phyloP scores from a whole-genome alignment of 2,888 invertebrate genomes.

The Phyllotreta striolata region DNA sequence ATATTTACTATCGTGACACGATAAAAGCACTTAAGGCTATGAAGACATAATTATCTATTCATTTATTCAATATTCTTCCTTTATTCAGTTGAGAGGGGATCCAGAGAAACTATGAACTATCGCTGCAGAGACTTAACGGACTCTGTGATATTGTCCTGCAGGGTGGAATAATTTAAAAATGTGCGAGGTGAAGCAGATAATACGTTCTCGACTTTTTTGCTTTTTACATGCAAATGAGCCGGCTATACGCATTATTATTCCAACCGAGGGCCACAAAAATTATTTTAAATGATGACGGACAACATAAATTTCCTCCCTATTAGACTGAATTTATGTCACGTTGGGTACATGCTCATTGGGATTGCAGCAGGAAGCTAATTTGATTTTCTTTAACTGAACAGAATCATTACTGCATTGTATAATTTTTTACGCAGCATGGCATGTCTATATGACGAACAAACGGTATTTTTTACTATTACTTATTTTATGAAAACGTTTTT shows the following conservation, averaged over 20 bases:
- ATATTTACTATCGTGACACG: no score
- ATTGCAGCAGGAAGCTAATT: slow-evolving; percentile 10
- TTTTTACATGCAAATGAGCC: slow-evolving; percentile 39
- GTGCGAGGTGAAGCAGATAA: slow-evolving; percentile 39
- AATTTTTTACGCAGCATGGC: not conserved
- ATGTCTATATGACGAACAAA: no score
- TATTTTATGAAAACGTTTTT: no score
- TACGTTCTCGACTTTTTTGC: slow-evolving; percentile 35
- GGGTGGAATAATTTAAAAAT: slow-evolving; percentile 38
- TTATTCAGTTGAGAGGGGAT: not conserved
- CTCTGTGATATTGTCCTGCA: slow-evolving; percentile 25
- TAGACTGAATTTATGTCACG: slow-evolving; percentile 34
- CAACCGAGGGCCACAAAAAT: slow-evolving; percentile 35
- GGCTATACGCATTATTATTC: slow-evolving; percentile 36
- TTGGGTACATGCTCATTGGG: slow-evolving; percentile 19
- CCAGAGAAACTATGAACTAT: slow-evolving; percentile 22
- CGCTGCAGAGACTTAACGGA: slow-evolving; percentile 21
- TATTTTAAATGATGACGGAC: slow-evolving; percentile 38
- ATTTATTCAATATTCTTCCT: slow-evolving; percentile 19
- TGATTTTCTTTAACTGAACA: slow-evolving; percentile 8
- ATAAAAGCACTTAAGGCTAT: not conserved
- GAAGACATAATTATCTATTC: slow-evolving; percentile 14
- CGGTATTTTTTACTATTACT: no score
- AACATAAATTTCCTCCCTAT: slow-evolving; percentile 33
- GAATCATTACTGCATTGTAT: not conserved